Percentiles rank a stretch among this genome's conserved stretches.
Conservation (phyloP, 1,140 invertebrate species). For the Metopolophium dirhodum region DNA sequence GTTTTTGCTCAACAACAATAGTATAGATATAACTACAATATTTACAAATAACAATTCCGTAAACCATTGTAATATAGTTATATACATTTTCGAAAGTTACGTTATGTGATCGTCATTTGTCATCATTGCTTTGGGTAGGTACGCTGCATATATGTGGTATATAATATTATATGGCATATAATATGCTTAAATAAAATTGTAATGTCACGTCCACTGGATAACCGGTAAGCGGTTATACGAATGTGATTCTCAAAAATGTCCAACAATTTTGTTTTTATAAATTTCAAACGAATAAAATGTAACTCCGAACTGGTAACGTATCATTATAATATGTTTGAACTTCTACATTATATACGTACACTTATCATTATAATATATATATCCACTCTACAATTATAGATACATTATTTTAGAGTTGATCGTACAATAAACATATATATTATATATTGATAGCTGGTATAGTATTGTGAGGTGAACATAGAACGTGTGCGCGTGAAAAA, state of each 20-base stretch:
- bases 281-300: neutral
- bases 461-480: neutral
- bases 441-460: neutral
- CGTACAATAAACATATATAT: neutral
- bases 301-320: neutral
- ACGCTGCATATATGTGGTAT: neutral
- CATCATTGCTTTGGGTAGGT: neutral
- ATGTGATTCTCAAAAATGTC: neutral
- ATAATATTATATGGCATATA: neutral
- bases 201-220: neutral
- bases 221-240: neutral
- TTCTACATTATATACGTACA: neutral
- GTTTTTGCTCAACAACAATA: neutral
- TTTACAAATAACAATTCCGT: neutral
- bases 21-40: neutral
- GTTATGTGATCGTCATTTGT: neutral
- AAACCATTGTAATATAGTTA: neutral
- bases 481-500: neutral
- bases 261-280: neutral
- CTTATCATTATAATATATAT: neutral
- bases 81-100: neutral
- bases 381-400: neutral
- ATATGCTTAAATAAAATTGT: neutral
- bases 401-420: neutral
- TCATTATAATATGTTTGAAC: neutral